Conservation (phyloP, 2,888 invertebrate species). For the Acleris holmiana region DNA sequence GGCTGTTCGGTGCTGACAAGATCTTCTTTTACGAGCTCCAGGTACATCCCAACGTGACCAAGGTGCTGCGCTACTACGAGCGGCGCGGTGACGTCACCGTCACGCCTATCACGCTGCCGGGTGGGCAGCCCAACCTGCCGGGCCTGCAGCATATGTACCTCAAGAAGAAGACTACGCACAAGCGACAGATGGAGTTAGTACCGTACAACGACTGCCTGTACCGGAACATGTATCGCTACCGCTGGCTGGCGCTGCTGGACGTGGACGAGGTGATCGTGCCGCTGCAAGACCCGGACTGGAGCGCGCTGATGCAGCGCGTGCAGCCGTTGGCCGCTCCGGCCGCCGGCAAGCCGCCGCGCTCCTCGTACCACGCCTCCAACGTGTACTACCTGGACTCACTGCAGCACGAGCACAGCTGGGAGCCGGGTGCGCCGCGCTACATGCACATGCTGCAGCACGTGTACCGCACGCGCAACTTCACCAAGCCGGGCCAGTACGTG, state of each 20-base stretch:
- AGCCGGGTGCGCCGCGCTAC: constrained; percentile 91
- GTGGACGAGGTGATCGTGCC: constrained; percentile 98
- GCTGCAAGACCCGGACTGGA: constrained; percentile 89
- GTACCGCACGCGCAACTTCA: constrained; percentile 94
- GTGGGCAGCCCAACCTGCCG: constrained; percentile 95
- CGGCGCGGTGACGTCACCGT: constrained; percentile 88
- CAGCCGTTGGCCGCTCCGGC: constrained; percentile 86
- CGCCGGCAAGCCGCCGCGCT: constrained; percentile 82
- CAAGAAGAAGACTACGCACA: constrained; percentile 95
- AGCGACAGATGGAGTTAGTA: constrained; percentile 96
- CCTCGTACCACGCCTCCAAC: constrained; percentile 95
- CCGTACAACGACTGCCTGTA: constrained; percentile 98
- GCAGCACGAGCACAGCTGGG: constrained; percentile 90
- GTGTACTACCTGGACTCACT: constrained; percentile 96
- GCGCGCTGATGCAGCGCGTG: constrained; percentile 89
- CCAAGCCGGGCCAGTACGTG: constrained; percentile 96
- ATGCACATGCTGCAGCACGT: constrained; percentile 98
- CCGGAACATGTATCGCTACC: constrained; percentile 94
- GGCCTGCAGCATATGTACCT: constrained; percentile 95
- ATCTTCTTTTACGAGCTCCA: constrained; percentile 95
- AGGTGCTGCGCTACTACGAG: constrained; percentile 89
- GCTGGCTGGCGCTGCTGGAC: constrained; percentile 95
- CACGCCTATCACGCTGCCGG: constrained; percentile 92
- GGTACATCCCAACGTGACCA: constrained; percentile 96
- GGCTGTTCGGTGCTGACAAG: constrained; percentile 94